Base-by-base conservation (phyloP, 2,797 vertebrate species). In the Eulemur coronatus region DNA sequence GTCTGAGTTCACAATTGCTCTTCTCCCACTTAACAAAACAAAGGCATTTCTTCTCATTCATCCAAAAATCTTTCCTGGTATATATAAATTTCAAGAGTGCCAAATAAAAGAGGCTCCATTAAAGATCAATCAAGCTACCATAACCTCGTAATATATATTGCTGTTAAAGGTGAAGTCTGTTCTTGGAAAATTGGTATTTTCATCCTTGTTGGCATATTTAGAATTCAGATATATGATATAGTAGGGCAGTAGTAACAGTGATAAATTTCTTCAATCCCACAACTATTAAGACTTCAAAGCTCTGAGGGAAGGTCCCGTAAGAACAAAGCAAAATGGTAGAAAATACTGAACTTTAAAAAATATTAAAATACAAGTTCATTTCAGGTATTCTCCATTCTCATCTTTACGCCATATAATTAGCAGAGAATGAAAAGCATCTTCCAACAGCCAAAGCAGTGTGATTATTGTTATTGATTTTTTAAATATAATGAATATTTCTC, bases 341-440 rank as follows among this genome's bases (percentile, higher is more conserved):
- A 94, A 84, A 63, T 43, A 73, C 28, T 61, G 30, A 84, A 57
- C 9, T 87, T 95, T 59, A 35, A 92, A 94, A 84, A 96, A 67
- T 46, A 78, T 43, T 48, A 70, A 55, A 91, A 76, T 89, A 65
- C 13, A 91, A 94, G 50, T 69, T 84, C 17, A 72, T 69, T 96
- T 94, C 7, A 92, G 41, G n/a, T 78, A 13, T 52, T 94, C 38
- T 93, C 59, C 43, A 65, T 80, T 72, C 73, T 96, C 84, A 84
- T 59, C 65, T 10, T 94, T 86, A 86, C 4, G 52, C 84, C 13
- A 75, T 69, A 84, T 57, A 89, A 89, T 84, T 94, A 82, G n/a
- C 48, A 89, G 52, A 91, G 65, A 93, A 72, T 59, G 95, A 70
- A 75, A 75, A 85, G 3, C 20, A 80, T 4, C 57, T 84, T 96